A percentile compares a stretch with the other conserved stretches of the same genome.
phyloP scores from a whole-genome alignment of 1,140 invertebrate species.

The Berghia stephanieae region DNA sequence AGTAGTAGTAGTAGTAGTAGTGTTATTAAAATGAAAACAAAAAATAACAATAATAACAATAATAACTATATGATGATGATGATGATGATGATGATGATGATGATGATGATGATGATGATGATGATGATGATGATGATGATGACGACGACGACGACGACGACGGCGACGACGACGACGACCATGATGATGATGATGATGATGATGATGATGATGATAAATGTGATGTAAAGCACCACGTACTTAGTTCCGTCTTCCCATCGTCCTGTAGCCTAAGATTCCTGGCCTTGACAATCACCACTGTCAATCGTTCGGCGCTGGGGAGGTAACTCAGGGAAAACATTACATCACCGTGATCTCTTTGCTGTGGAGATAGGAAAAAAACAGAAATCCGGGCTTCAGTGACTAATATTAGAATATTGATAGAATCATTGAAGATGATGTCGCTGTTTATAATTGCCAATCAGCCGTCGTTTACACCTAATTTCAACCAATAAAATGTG shows the following conservation, averaged over 20 bases:
- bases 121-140: constrained; percentile 11
- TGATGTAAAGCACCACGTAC: constrained; percentile 41
- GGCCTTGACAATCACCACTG: constrained; percentile 84
- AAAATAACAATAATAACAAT: not conserved
- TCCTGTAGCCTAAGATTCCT: constrained; percentile 76
- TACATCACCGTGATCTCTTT: constrained; percentile 71
- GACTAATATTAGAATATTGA: no score
- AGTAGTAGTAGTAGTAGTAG: not conserved
- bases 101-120: not conserved
- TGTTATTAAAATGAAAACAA: not conserved
- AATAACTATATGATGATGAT: not conserved
- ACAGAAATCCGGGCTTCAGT: not conserved
- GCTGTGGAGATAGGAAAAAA: constrained; percentile 35
- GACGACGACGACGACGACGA: constrained; percentile 14
- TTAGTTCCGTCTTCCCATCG: constrained; percentile 49
- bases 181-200: not conserved
- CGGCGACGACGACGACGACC: not conserved
- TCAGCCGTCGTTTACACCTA: no score
- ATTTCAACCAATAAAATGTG: no score
- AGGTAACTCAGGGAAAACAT: constrained; percentile 85
- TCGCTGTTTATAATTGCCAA: no score
- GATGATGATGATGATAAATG: not conserved
- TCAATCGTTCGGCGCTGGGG: constrained; percentile 85
- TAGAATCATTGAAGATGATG: no score
- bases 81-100: constrained; percentile 14